Base-by-base conservation (phyloP, 1,140 invertebrate genomes). In the Microplitis demolitor region DNA sequence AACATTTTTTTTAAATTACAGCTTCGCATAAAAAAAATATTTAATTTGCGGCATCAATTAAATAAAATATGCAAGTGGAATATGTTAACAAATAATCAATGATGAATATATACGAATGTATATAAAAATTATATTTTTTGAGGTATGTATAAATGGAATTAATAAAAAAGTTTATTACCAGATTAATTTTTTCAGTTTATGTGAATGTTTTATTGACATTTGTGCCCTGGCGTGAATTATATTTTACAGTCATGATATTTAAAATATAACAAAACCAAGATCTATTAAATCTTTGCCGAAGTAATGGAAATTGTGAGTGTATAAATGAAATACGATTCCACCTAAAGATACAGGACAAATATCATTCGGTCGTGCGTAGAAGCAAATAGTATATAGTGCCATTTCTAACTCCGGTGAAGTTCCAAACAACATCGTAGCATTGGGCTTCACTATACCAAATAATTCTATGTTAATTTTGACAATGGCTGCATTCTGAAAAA, bases 391-490 rank as follows among this genome's bases (percentile, higher is more conserved):
- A 79, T 97, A 98, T 1, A 97, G 85, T 16, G 96, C 93, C 83
- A 98, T 91, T 87, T 98, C 96, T 77, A 98, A 89, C 87, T 98
- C 97, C 0, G 96, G 97, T 74, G 94, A 93, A 5, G 95, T 97
- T 13, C 96, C 96, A 70, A 97, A 89, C 77, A 97, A 95, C 87
- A 97, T 91, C 1, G 91, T 91, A 61, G 92, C 91, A 3, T 94
- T 92, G 2, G 92, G 91, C 83, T 96, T 96, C 63, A 91, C 87
- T 6, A 91, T 82, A 2, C 90, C 90, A 79, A 92, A 89, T 87
- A 95, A 94, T 66, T 89, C 89, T 77, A 95, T 95, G 70, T 93
- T 92, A n/a, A 93, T 80, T 83, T 95, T 96, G 45, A 96, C 51
- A 3, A 95, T 88, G 13, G 89, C 88, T 45, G 92, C 92, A 88